Percentiles rank a stretch among this genome's conserved stretches.
Evolutionary conservation across 2,888 invertebrate genomes (phyloP).

Genomic region (Chymomyza procnemis): DNA sequence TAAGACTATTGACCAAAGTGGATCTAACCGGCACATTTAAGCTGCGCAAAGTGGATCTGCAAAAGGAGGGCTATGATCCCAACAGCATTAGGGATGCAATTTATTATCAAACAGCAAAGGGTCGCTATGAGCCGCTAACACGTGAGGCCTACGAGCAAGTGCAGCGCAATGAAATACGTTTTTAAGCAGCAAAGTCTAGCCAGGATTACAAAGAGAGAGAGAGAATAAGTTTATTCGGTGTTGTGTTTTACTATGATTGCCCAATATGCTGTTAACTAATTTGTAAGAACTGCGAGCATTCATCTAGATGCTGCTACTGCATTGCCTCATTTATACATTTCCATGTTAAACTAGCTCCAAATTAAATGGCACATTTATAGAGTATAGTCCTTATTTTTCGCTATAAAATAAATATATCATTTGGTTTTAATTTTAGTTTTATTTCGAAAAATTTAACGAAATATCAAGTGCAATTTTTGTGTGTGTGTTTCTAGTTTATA

Average conservation of each 20-base stretch:
- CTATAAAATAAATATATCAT: constrained; percentile 39
- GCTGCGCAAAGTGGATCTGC: constrained; percentile 94
- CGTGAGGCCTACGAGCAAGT: constrained; percentile 86
- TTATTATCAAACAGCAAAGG: constrained; percentile 87
- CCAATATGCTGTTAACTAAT: constrained; percentile 66
- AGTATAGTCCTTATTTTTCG: constrained; percentile 25
- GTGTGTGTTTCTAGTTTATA: constrained; percentile 36
- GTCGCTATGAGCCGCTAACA: constrained; percentile 85
- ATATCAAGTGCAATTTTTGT: constrained; percentile 49
- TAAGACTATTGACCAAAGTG: constrained; percentile 88
- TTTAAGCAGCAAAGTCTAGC: constrained; percentile 78
- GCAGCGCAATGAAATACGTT: constrained; percentile 85
- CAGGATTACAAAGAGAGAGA: background rate
- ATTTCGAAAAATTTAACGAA: constrained; percentile 31
- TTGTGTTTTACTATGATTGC: constrained; percentile 30
- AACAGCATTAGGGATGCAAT: constrained; percentile 85
- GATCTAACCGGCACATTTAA: constrained; percentile 98
- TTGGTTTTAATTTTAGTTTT: constrained; percentile 44
- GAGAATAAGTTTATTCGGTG: constrained; percentile 5
- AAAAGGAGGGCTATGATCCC: constrained; percentile 93
- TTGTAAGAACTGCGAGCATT: constrained; percentile 43
- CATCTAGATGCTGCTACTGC: background rate
- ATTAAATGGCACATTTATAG: constrained; percentile 1
- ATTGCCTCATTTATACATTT: background rate
- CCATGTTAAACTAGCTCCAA: background rate